A percentile compares a stretch with the other conserved stretches of the same genome.
These are phyloP conservation scores for Atlantisia rogersi DNA, from an alignment of 2,113 vertebrate species.

Conservation along the genomic window DNA sequence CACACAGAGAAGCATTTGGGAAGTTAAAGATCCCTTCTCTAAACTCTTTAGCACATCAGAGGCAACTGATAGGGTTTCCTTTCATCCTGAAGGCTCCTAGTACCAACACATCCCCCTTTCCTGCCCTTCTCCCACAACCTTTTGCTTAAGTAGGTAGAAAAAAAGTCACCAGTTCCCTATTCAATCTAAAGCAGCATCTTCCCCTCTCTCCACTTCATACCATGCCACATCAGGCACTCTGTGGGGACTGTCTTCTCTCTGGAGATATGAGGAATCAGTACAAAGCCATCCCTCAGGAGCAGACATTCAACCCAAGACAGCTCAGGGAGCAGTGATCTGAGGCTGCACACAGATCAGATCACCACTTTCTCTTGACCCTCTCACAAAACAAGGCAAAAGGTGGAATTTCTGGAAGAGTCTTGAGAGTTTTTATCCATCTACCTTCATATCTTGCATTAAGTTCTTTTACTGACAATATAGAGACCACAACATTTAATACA, in stretches of 20 bases:
- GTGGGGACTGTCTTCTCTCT: neutral
- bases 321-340: neutral
- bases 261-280: neutral
- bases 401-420: neutral
- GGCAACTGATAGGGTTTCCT: neutral
- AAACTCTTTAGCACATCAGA: neutral
- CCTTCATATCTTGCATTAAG: neutral
- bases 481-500: neutral
- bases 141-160: neutral
- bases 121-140: neutral
- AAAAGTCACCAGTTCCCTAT: neutral
- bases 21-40: slow-evolving; percentile 45
- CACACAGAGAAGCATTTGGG: slow-evolving; percentile 36
- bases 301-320: neutral
- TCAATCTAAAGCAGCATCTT: neutral
- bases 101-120: neutral
- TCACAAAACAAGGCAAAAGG: neutral
- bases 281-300: neutral
- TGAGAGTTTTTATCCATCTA: neutral
- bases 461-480: neutral
- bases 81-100: neutral
- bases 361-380: neutral
- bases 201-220: neutral
- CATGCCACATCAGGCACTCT: neutral
- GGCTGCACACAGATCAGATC: neutral